Percentiles rank a stretch among this genome's conserved stretches.
Conservation (phyloP, 2,797 vertebrate species). For the Agapornis canus region DNA sequence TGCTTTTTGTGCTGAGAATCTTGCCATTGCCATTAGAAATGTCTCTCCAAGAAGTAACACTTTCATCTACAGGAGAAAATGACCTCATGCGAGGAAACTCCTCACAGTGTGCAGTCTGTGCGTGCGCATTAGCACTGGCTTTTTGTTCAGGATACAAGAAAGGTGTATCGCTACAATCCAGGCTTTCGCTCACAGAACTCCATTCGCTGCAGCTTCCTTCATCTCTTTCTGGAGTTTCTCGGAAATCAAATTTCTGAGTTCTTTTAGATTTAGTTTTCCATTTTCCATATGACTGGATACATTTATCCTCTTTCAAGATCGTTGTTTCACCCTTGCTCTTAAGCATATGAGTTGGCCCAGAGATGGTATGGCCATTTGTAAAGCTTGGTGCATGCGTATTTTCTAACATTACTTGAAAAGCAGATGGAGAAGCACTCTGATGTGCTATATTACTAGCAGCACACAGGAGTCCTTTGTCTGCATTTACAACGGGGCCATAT, state of each 20-base stretch:
- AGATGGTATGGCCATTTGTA: neutral
- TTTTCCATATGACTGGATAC: neutral
- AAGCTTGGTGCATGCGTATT: neutral
- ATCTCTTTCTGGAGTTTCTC: constrained; percentile 83
- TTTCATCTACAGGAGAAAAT: constrained; percentile 34
- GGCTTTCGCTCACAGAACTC: constrained; percentile 70
- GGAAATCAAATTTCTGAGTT: constrained; percentile 32
- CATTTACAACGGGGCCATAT: neutral
- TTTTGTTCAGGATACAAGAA: neutral
- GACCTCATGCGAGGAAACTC: neutral
- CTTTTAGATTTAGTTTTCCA: constrained; percentile 13
- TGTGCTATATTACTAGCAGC: neutral
- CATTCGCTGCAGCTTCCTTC: constrained; percentile 71
- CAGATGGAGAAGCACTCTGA: neutral
- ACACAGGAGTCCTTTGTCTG: neutral
- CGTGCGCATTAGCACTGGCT: neutral
- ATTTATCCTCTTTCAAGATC: constrained; percentile 52
- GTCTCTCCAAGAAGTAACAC: neutral
- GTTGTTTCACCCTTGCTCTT: constrained; percentile 65
- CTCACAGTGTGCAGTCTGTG: neutral
- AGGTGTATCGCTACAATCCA: neutral
- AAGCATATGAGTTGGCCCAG: neutral
- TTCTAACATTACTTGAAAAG: neutral
- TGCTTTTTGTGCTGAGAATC: neutral
- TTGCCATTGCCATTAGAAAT: neutral